These are phyloP conservation scores for Sebastes dallii DNA, from an alignment of 2,797 vertebrate species.

Conservation along the genomic window DNA sequence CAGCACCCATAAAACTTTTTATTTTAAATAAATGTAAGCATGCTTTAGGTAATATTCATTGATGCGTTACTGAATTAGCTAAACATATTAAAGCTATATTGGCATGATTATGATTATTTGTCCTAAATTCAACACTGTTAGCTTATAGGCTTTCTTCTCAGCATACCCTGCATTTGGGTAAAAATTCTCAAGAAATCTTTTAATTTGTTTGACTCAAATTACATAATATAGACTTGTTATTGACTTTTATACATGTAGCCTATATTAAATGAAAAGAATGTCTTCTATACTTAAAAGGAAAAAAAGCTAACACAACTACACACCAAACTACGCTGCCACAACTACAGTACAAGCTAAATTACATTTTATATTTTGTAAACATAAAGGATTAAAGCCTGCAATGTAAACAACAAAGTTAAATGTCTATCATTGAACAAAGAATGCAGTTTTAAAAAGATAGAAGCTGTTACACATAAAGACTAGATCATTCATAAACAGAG, in stretches of 20 bases:
- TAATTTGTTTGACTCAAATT: neutral
- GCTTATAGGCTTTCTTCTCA: neutral
- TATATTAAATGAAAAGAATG: neutral
- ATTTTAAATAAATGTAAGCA: neutral
- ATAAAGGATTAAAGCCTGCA: neutral
- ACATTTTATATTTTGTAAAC: slow-evolving; percentile 1
- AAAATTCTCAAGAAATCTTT: neutral
- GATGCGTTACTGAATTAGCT: neutral
- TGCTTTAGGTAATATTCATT: neutral
- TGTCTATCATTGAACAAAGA: neutral
- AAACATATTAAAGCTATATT: neutral
- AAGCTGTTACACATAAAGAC: slow-evolving; percentile 28
- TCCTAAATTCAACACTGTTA: neutral
- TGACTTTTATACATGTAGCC: neutral
- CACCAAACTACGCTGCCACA: neutral
- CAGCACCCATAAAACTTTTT: neutral
- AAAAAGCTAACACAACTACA: neutral
- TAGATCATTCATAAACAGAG: slow-evolving; percentile 35
- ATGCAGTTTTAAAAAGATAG: slow-evolving; percentile 7
- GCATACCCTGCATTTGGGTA: neutral
- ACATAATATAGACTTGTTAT: neutral
- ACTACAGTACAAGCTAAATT: neutral
- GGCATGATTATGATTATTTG: neutral
- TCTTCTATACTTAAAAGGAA: neutral
- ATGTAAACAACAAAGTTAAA: neutral